A percentile compares a stretch with the other conserved stretches of the same genome.
Conservation (phyloP, 2,113 vertebrate genomes). For the Craseonycteris thonglongyai region DNA sequence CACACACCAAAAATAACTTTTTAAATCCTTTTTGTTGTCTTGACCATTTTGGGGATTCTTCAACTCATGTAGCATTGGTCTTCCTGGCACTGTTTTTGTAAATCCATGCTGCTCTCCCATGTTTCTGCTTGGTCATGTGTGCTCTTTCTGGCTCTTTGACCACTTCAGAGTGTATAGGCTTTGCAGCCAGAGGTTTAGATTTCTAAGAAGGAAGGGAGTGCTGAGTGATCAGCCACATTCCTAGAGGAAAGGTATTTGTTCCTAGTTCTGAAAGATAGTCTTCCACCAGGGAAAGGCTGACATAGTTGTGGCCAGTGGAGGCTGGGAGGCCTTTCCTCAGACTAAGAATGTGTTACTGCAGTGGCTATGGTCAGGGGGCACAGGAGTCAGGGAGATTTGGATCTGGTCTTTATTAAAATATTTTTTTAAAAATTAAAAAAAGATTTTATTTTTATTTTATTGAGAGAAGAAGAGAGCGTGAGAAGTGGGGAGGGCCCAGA, state of each 20-base stretch:
- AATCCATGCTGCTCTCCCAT: neutral
- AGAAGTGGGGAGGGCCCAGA: no score
- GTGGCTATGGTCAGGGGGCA: neutral
- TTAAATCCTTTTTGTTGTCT: slow-evolving; percentile 6
- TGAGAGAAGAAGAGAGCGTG: no score
- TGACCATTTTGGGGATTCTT: slow-evolving; percentile 45
- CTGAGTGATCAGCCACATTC: neutral
- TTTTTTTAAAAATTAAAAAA: no score
- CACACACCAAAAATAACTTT: slow-evolving; percentile 47
- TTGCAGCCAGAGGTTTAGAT: neutral
- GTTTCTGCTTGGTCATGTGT: neutral
- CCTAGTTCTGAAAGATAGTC: neutral
- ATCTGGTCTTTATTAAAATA: no score
- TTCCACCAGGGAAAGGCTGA: neutral
- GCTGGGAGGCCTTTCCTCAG: neutral
- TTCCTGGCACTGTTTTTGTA: slow-evolving; percentile 19
- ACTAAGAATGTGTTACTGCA: no score
- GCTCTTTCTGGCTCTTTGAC: neutral
- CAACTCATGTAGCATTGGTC: neutral
- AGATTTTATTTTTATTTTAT: no score
- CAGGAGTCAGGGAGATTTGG: neutral
- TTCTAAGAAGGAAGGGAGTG: neutral
- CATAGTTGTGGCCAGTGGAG: rapidly evolving
- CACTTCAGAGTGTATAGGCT: neutral
- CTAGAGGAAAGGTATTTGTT: neutral